Evolutionary conservation across 2,113 vertebrate species (phyloP), one percentile per base, ranked within the genome.

Genomic region (Daubentonia madagascariensis): DNA sequence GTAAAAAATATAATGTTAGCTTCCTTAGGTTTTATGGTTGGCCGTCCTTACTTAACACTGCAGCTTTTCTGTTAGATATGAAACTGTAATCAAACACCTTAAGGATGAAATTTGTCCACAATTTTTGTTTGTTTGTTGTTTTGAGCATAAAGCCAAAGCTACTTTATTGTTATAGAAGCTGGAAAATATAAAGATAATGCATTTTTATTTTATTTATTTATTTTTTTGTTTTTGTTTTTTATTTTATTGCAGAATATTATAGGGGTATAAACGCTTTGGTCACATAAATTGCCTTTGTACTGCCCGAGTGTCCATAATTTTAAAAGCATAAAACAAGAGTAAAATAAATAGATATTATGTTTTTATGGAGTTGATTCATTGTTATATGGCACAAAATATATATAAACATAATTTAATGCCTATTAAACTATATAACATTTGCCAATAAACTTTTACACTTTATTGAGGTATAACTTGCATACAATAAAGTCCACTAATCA

Each of bases 331-430:
- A 28, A 87, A 87, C 30, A 91, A 80, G 45, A 83, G 22, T 86
- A 80, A 86, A 5, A 78, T 48, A 80, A 76, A 89, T 80, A 45
- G 52, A 92, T 84, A 37, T 25, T 59, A 85, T 81, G 25, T 63
- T 72, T 95, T 94, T 90, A 54, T 87, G 23, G 81, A 93, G 52
- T 73, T 92, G 23, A 72, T 94, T 90, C 11, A 67, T 80, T 94
- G 73, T 92, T 90, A 45, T 1, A 14, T 91, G n/a, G 70, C 22
- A 40, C 45, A 70, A 65, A 79, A 81, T 84, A 61, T 70, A 57
- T 84, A 85, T 88, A 68, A 73, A 80, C 5, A 35, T 76, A 85
- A 78, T 50, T 93, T 78, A 81, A 76, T 67, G 32, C 14, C 8
- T 86, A 28, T 84, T 91, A 91, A 48, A 81, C 37, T 92, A 3